Conservation (phyloP, 92 coral and sea anemone genomes). For the Epizoanthus stellaris region DNA sequence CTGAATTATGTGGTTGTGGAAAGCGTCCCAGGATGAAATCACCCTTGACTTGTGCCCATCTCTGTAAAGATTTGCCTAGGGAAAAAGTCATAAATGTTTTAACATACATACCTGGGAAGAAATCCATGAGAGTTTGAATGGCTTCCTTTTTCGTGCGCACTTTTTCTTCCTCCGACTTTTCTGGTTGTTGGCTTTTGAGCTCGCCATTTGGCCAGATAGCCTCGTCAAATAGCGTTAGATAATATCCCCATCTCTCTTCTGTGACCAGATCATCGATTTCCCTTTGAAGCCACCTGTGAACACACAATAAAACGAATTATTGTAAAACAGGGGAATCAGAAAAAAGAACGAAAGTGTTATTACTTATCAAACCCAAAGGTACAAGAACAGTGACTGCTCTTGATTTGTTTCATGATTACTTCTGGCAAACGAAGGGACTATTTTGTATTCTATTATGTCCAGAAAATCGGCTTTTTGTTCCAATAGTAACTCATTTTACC, state of each 20-base stretch:
- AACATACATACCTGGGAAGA: slow-evolving; percentile 26
- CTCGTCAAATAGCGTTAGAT: slow-evolving; percentile 74
- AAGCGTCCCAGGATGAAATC: too few relatives aligned
- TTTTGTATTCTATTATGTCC: too few relatives aligned
- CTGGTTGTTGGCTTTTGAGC: slow-evolving; percentile 39
- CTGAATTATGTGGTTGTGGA: too few relatives aligned
- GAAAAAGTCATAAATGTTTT: neutral
- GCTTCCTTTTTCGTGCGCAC: slow-evolving; percentile 8
- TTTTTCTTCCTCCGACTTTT: slow-evolving; percentile 21
- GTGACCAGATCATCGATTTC: slow-evolving; percentile 81
- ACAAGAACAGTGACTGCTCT: too few relatives aligned
- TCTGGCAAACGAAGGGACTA: too few relatives aligned
- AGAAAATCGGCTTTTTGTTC: too few relatives aligned
- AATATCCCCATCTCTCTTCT: slow-evolving; percentile 83
- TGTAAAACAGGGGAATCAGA: too few relatives aligned
- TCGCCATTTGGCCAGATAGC: slow-evolving; percentile 91
- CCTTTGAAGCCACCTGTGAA: slow-evolving; percentile 71
- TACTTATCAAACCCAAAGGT: too few relatives aligned
- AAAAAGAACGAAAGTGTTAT: too few relatives aligned
- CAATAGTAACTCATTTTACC: too few relatives aligned
- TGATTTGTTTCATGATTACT: too few relatives aligned
- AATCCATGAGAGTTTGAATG: slow-evolving; percentile 28
- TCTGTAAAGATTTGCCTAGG: neutral
- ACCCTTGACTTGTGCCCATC: too few relatives aligned
- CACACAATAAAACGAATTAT: neutral